Conservation (phyloP, 2,888 invertebrate genomes). For the Phengaris alcon region DNA sequence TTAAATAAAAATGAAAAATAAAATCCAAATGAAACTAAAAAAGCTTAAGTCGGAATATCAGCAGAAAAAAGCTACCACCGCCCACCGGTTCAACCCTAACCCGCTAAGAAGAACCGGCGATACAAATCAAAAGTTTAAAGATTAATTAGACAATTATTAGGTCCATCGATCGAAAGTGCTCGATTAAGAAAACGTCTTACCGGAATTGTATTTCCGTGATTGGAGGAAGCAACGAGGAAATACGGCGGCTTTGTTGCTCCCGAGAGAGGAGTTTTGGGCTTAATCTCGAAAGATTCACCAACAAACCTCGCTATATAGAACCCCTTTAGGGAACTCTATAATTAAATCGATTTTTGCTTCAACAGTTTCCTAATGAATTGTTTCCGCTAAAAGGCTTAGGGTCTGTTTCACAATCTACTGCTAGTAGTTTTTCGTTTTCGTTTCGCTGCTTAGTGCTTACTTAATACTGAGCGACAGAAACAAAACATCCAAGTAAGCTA, state of each 20-base stretch:
- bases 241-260: not conserved
- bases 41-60: too few species aligned
- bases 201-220: not conserved
- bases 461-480: too few species aligned
- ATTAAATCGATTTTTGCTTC: conserved; percentile 16
- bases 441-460: too few species aligned
- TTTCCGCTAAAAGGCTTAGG: not conserved
- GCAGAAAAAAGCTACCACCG: too few species aligned
- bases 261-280: conserved; percentile 16
- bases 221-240: conserved; percentile 7
- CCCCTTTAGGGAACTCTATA: not conserved
- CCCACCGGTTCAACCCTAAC: too few species aligned
- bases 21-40: too few species aligned
- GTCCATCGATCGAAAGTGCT: not conserved
- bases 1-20: too few species aligned
- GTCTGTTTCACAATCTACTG: too few species aligned
- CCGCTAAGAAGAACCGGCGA: not conserved
- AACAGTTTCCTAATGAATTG: conserved; percentile 12
- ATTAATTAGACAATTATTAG: not conserved
- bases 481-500: too few species aligned
- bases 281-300: conserved; percentile 6
- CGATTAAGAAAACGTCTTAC: conserved; percentile 1
- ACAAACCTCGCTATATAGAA: conserved; percentile 12
- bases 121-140: not conserved
- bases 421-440: too few species aligned